Evolutionary conservation across 1,140 invertebrate genomes (phyloP).

Genomic region (Anastrepha ludens): DNA sequence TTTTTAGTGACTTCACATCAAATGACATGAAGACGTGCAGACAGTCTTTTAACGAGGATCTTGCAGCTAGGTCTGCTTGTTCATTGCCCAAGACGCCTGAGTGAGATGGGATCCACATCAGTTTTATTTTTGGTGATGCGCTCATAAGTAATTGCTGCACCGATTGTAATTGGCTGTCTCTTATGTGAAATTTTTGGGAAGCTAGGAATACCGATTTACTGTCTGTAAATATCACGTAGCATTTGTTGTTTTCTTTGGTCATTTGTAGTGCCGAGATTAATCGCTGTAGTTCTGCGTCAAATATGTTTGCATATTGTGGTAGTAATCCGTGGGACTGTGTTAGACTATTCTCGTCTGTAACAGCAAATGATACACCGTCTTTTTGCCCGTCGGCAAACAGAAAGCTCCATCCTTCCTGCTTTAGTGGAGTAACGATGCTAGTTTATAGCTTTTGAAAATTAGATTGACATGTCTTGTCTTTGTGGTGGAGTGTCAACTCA

Average conservation of each 20-base stretch:
- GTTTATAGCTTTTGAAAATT: not conserved
- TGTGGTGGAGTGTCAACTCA: not conserved
- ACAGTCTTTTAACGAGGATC: no score
- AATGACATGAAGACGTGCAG: no score
- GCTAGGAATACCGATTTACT: no score
- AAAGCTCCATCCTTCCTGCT: not conserved
- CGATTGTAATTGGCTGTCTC: no score
- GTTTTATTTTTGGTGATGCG: no score
- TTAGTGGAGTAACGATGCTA: not conserved
- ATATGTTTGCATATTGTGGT: not conserved
- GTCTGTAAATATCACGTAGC: no score
- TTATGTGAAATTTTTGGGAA: no score
- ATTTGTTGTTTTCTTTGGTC: not conserved
- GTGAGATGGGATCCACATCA: no score
- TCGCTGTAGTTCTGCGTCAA: not conserved
- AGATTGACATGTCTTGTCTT: not conserved
- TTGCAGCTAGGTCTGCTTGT: no score
- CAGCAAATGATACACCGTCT: not conserved
- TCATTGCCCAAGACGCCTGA: no score
- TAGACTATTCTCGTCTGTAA: not conserved
- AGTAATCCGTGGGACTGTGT: not conserved
- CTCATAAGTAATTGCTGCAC: no score
- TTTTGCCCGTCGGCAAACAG: not conserved
- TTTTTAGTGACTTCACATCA: no score
- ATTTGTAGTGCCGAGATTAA: not conserved